Percentiles rank a stretch among this genome's conserved stretches.
Evolutionary conservation across 2,888 invertebrate species (phyloP).

Genomic region (Ormyrus pomaceus): DNA sequence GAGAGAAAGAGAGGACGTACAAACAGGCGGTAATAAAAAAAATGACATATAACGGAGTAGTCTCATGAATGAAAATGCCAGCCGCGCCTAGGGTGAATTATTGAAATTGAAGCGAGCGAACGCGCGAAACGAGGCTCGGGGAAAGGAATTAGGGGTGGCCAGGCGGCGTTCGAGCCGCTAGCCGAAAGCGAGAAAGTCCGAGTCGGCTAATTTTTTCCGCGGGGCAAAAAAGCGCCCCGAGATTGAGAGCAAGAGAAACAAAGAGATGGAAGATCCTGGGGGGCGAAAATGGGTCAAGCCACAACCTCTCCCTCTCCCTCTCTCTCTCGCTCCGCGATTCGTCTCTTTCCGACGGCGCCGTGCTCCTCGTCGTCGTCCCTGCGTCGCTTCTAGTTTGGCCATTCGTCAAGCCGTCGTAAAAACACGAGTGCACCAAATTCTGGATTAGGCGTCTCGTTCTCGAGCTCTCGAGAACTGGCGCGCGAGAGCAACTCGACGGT

Average conservation of each 20-base stretch:
- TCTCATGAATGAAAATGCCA: not conserved
- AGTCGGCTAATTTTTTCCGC: conserved; percentile 31
- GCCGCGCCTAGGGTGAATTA: conserved; percentile 2
- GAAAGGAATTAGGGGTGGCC: too few relatives aligned
- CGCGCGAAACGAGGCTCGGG: too few relatives aligned
- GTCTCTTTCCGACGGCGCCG: conserved; percentile 21
- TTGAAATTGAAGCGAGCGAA: not conserved
- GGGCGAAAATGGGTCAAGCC: conserved; percentile 43
- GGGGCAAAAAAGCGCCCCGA: conserved; percentile 14
- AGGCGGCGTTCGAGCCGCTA: not conserved
- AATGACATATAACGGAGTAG: conserved; percentile 30
- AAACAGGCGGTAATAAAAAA: conserved; percentile 12
- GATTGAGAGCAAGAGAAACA: conserved; percentile 34
- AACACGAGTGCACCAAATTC: conserved; percentile 44
- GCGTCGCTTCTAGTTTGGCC: conserved; percentile 42
- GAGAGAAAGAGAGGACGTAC: not conserved
- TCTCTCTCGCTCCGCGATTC: conserved; percentile 1
- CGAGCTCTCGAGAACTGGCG: too few relatives aligned
- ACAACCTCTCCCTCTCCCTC: conserved; percentile 3
- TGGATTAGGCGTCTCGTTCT: conserved; percentile 24
- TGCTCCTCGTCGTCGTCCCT: not conserved
- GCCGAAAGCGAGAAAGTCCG: not conserved
- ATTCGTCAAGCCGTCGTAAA: conserved; percentile 49
- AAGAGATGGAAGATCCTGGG: conserved; percentile 41
- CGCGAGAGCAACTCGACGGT: not conserved